Conservation (phyloP, 2,113 vertebrate genomes). For the Myrmecobius fasciatus region DNA sequence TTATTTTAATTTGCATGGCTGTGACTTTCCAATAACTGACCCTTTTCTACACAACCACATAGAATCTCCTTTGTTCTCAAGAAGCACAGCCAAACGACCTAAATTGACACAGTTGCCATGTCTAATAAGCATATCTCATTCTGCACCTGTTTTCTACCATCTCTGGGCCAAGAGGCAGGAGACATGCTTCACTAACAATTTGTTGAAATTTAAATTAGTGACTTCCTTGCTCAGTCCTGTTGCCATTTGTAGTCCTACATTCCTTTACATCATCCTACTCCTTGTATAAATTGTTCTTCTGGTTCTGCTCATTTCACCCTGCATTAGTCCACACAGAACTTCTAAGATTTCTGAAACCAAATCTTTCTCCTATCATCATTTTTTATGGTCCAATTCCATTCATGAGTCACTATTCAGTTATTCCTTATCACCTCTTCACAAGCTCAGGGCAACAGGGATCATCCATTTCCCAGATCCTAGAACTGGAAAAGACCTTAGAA, state of each 20-base stretch:
- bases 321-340: neutral
- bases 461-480: neutral
- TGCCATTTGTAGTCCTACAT: too few species aligned
- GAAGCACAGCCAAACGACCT: neutral
- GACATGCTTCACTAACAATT: neutral
- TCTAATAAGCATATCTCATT: neutral
- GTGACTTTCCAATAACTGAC: neutral
- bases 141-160: neutral
- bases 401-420: neutral
- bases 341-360: neutral
- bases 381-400: neutral
- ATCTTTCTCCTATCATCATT: neutral
- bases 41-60: neutral
- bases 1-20: neutral
- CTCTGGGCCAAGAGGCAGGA: neutral
- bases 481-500: neutral
- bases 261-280: neutral
- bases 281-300: neutral
- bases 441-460: neutral
- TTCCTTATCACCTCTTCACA: fast-evolving
- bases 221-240: neutral
- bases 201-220: neutral
- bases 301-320: neutral
- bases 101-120: neutral
- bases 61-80: neutral